Base-by-base conservation (phyloP, 30 jellyfish, hydroid and myxozoan species). In the Chrysaora quinquecirrha region DNA sequence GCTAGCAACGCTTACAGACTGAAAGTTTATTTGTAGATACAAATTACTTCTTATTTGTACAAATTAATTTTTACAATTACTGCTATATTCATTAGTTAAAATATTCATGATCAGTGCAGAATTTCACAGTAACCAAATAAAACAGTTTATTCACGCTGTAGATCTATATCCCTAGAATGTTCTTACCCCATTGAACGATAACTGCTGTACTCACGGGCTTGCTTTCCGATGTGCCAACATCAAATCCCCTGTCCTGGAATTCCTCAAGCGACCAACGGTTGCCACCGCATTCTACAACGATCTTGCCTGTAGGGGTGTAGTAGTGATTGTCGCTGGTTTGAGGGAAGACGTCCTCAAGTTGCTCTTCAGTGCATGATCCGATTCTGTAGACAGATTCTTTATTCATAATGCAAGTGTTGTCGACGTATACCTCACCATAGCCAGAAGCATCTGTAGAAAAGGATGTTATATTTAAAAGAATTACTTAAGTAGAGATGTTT, bases 201-300 rank as follows among this genome's bases (percentile, higher is more conserved):
- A 24, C 89, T 62, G 76, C 95, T 10, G 49, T 82, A 2, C 83
- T 73, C 6, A 80, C 92, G 18, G 74, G 91, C 30, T 76, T 76
- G 20, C 56, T 28, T 27, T 64, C 83, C 2, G 78, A 48, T 2
- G 96, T 22, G 2, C 89, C 93, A 1, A 75, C 77, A 24, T 93
- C 98, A 62, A 86, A 78, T 0, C 98, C 97, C 30, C 87, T 76
- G 65, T 72, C 62, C 67, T 93, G 98, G 88, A 87, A 86, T 52
- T 81, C 83, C 21, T 84, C 81, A 2, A 93, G 73, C 1, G 91
- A 66, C 98, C 98, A 93, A n/a, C 77, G 50, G 64, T 49, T 30
- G 33, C 70, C 73, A 12, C 97, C 98, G 50, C 98, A 93, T n/a
- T 80, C 76, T 10, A 84, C 76, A 24, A 38, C 79, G 27, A 87